These are phyloP conservation scores for Chloroclystis v-ata DNA, from an alignment of 2,888 invertebrate genomes.

Conservation along the genomic window DNA sequence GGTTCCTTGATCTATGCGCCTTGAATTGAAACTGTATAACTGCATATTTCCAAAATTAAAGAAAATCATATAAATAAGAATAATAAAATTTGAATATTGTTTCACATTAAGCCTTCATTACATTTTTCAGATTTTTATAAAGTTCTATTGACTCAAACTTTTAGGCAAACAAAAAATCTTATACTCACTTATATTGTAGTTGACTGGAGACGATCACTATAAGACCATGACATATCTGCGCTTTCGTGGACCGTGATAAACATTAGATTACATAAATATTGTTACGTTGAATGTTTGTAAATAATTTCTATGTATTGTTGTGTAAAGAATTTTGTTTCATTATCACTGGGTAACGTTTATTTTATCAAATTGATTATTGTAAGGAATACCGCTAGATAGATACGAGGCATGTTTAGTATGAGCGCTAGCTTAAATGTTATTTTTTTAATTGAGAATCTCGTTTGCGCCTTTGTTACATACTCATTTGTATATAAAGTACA, in stretches of 20 bases:
- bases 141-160: no score
- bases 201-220: conserved; percentile 15
- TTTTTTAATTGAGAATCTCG: conserved; percentile 41
- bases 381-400: conserved; percentile 15
- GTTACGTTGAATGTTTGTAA: conserved; percentile 56
- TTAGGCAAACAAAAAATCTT: no score
- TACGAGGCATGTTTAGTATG: conserved; percentile 3
- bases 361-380: conserved; percentile 26
- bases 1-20: no score
- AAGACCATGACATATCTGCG: not conserved
- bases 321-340: conserved; percentile 65
- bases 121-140: no score
- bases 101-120: no score
- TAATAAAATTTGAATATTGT: no score
- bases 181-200: conserved; percentile 11
- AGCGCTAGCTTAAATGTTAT: conserved; percentile 24
- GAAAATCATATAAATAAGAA: no score
- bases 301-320: conserved; percentile 60
- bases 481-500: conserved; percentile 59
- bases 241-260: not conserved
- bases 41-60: no score
- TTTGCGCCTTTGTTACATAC: conserved; percentile 48
- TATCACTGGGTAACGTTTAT: conserved; percentile 35
- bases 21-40: no score
- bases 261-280: conserved; percentile 37